Conservation (phyloP, 2,113 vertebrate species). For the Crypturellus undulatus region DNA sequence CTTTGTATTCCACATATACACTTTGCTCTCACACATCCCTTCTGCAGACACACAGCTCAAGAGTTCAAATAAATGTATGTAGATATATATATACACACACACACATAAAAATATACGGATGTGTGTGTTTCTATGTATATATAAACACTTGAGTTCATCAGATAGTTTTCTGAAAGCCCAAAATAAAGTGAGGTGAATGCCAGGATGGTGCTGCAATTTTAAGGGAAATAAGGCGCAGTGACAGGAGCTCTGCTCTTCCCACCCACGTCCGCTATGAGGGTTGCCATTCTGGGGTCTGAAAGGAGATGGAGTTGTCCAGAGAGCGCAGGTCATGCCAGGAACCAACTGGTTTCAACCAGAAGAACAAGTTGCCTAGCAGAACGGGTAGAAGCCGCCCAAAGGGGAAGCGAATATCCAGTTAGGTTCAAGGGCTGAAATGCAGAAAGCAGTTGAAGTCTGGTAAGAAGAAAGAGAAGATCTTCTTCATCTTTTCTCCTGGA, state of each 20-base stretch:
- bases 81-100: background rate
- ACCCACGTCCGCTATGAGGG: fast-evolving
- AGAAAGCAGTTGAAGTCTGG: background rate
- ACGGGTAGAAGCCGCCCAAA: background rate
- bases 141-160: background rate
- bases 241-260: background rate
- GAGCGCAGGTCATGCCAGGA: background rate
- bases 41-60: background rate
- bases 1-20: background rate
- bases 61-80: background rate
- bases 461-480: background rate
- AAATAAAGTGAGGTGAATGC: background rate
- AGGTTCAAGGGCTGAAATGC: background rate
- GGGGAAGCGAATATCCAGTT: background rate
- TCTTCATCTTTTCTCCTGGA: background rate
- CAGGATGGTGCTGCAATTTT: background rate
- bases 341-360: background rate
- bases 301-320: background rate
- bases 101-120: too few relatives aligned
- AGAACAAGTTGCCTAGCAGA: background rate
- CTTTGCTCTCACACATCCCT: background rate
- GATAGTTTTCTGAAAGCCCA: background rate
- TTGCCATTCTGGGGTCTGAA: background rate
- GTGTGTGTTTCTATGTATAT: too few relatives aligned
- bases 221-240: background rate